Evolutionary conservation across 2,888 invertebrate species (phyloP).

Genomic region (Camptogramma bilineatum): DNA sequence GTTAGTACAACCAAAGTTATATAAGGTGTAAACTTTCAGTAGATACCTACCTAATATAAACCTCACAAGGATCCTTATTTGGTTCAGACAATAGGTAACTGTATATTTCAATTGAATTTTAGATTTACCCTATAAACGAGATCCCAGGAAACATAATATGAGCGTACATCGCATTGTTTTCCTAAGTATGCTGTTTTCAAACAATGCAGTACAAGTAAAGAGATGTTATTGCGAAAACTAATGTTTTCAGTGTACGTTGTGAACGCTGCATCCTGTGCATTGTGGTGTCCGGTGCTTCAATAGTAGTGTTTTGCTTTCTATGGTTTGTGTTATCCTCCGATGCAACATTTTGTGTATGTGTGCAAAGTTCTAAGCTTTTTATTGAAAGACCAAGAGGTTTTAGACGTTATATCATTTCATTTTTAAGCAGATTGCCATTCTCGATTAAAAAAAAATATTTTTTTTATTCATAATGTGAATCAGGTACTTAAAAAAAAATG

Average conservation of each 20-base stretch:
- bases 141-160: constrained; percentile 6
- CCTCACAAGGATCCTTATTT: background rate
- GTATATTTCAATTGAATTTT: background rate
- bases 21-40: too few relatives aligned
- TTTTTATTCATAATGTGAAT: too few relatives aligned
- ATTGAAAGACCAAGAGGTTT: background rate
- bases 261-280: constrained; percentile 62
- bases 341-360: constrained; percentile 4
- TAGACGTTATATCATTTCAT: background rate
- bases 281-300: constrained; percentile 51
- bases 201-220: constrained; percentile 39
- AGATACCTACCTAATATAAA: background rate
- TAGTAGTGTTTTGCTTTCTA: constrained; percentile 41
- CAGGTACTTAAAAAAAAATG: too few relatives aligned
- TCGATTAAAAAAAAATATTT: too few relatives aligned
- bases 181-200: constrained; percentile 31
- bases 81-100: background rate
- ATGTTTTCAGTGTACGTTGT: constrained; percentile 46
- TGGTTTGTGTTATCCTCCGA: constrained; percentile 12
- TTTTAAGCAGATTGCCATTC: too few relatives aligned
- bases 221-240: constrained; percentile 55
- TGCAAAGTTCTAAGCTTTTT: background rate
- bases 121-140: background rate
- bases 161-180: constrained; percentile 22
- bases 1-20: too few relatives aligned